Evolutionary conservation across 92 coral and sea anemone genomes (phyloP).

Genomic region (Palythoa heliodiscus): DNA sequence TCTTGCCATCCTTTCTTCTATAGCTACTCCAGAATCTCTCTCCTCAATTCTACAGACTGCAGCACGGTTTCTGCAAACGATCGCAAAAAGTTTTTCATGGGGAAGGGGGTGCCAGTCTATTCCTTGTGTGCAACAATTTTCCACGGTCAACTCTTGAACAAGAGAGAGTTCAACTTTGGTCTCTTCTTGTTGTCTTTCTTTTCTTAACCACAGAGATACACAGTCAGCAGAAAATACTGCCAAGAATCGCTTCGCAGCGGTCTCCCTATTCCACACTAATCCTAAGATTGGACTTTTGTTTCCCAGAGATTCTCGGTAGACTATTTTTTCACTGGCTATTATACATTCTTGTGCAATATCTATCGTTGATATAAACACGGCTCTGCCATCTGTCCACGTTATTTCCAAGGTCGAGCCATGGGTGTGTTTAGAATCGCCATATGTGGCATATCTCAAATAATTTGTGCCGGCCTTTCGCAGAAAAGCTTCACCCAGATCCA

Average conservation of each 20-base stretch:
- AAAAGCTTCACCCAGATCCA: constrained; percentile 25
- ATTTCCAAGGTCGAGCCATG: constrained; percentile 2
- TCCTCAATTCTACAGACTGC: constrained; percentile 30
- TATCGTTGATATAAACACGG: neutral
- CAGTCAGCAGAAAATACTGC: constrained; percentile 30
- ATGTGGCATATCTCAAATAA: constrained; percentile 20
- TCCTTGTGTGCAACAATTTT: constrained; percentile 28
- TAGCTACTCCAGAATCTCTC: neutral
- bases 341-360: constrained; percentile 5
- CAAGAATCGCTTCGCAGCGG: neutral
- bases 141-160: constrained; percentile 18
- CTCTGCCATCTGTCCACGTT: constrained; percentile 24
- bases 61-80: constrained; percentile 32
- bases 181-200: neutral
- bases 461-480: constrained; percentile 27
- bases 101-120: constrained; percentile 13
- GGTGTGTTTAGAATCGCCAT: neutral
- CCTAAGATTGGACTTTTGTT: constrained; percentile 31
- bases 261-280: constrained; percentile 7
- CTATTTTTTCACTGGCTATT: neutral
- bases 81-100: constrained; percentile 14
- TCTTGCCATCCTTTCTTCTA: neutral
- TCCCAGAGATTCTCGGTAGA: constrained; percentile 6
- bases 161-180: neutral
- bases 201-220: constrained; percentile 19